phyloP scores from a whole-genome alignment of 2,888 invertebrate species.

The Ophonus ardosiacus region DNA sequence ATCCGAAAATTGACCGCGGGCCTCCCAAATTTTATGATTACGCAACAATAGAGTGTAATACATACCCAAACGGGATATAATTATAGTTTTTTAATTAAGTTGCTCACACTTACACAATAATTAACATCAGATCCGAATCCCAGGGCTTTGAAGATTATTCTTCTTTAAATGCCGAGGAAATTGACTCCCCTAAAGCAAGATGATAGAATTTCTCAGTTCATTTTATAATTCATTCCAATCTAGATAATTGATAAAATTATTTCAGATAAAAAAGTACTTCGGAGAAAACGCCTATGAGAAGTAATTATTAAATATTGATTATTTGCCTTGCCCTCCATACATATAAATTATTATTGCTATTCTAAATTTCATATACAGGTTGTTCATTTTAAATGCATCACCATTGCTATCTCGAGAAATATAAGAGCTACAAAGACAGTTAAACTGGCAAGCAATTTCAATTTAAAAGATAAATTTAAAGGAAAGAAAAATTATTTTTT shows the following conservation, averaged over 20 bases:
- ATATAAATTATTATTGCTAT: too few relatives aligned
- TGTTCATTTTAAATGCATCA: too few relatives aligned
- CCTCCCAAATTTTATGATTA: slow-evolving; percentile 25
- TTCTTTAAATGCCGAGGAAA: slow-evolving; percentile 29
- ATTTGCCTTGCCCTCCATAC: too few relatives aligned
- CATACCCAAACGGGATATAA: slow-evolving; percentile 40
- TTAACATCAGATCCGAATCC: slow-evolving; percentile 14
- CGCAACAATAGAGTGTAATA: slow-evolving; percentile 50
- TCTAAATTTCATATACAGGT: too few relatives aligned
- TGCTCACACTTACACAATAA: slow-evolving; percentile 23
- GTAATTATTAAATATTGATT: too few relatives aligned
- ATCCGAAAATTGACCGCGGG: slow-evolving; percentile 54
- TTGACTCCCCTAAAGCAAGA: background rate
- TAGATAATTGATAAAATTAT: background rate
- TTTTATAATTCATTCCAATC: background rate
- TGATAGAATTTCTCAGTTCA: background rate
- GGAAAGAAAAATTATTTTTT: too few relatives aligned
- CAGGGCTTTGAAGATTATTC: background rate
- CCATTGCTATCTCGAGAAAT: too few relatives aligned
- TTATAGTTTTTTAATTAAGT: slow-evolving; percentile 41
- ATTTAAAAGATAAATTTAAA: too few relatives aligned
- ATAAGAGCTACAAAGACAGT: too few relatives aligned
- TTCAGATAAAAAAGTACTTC: background rate
- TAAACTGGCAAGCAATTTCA: too few relatives aligned
- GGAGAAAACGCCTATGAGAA: too few relatives aligned